phyloP scores from a whole-genome alignment of 2,113 vertebrate genomes.

The Oncorhynchus clarkii region DNA sequence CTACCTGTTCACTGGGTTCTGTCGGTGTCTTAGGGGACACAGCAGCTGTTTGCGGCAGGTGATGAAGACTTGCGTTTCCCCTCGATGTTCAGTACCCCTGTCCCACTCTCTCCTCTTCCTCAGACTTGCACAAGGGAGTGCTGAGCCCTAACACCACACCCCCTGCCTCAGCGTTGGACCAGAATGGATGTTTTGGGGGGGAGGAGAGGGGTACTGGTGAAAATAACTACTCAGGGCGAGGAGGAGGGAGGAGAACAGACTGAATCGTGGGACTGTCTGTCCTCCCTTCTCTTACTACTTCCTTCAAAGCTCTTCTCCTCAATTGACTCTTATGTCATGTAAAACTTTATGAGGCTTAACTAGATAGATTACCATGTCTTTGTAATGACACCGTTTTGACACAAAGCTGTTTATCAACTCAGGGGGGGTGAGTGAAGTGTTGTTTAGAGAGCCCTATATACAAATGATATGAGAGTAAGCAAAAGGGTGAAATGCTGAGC shows the following conservation, averaged over 20 bases:
- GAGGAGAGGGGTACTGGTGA: slow-evolving; percentile 25
- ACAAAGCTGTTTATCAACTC: not conserved
- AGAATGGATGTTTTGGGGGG: slow-evolving; percentile 45
- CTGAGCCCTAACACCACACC: slow-evolving; percentile 25
- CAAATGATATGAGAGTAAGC: not conserved
- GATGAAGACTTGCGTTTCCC: too few relatives aligned
- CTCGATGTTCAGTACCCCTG: not conserved
- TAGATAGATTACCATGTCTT: not conserved
- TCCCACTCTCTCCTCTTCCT: not conserved
- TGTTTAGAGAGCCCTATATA: not conserved
- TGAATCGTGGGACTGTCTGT: slow-evolving; percentile 14
- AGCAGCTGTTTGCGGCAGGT: too few relatives aligned
- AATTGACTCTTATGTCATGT: slow-evolving; percentile 15
- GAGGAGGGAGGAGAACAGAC: slow-evolving; percentile 31
- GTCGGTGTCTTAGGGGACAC: not conserved
- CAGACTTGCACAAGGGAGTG: slow-evolving; percentile 12
- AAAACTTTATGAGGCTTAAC: not conserved
- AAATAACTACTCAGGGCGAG: slow-evolving; percentile 25
- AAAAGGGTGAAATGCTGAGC: slow-evolving; percentile 36
- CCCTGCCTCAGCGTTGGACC: slow-evolving; percentile 24
- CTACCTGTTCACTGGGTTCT: slow-evolving; percentile 50
- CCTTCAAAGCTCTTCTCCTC: slow-evolving; percentile 3
- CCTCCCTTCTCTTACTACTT: slow-evolving; percentile 17
- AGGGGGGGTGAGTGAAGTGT: not conserved
- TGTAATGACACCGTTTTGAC: not conserved